These are phyloP conservation scores for Ctenosaura bakeri DNA, from an alignment of 2,797 vertebrate genomes.

Conservation along the genomic window DNA sequence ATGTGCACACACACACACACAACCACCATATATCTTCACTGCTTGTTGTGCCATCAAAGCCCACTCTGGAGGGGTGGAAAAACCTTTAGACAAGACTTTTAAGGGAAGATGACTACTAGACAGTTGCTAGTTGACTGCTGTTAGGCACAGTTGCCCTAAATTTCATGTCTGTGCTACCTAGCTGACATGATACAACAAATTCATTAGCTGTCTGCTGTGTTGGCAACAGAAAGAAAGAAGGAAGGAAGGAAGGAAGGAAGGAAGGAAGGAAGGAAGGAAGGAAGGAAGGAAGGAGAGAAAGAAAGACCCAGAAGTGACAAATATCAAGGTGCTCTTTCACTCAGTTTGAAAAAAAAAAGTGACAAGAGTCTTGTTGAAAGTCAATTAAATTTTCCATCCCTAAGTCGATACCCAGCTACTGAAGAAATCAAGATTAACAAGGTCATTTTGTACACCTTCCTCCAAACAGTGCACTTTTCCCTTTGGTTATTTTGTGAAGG, in stretches of 20 bases:
- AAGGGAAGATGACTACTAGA: neutral
- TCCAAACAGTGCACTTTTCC: constrained; percentile 13
- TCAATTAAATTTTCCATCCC: neutral
- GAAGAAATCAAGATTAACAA: constrained; percentile 27
- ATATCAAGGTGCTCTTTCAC: constrained; percentile 6
- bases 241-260: neutral
- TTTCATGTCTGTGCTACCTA: neutral
- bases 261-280: neutral
- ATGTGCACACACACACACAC: too few species aligned
- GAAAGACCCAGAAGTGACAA: neutral
- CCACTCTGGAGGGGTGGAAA: neutral
- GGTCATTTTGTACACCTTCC: constrained; percentile 8
- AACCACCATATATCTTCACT: too few species aligned
- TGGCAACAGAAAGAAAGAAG: neutral
- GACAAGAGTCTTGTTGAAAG: neutral
- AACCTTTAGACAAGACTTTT: neutral
- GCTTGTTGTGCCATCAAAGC: neutral
- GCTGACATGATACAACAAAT: constrained; percentile 7
- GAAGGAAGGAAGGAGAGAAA: neutral
- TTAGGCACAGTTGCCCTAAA: neutral
- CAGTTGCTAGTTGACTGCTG: neutral
- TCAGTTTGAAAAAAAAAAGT: neutral
- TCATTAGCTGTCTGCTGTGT: neutral
- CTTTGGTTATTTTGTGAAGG: neutral
- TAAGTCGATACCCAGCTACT: neutral